A percentile compares a stretch with the other conserved stretches of the same genome.
phyloP scores from a whole-genome alignment of 2,113 vertebrate species.

The Tinamus guttatus region DNA sequence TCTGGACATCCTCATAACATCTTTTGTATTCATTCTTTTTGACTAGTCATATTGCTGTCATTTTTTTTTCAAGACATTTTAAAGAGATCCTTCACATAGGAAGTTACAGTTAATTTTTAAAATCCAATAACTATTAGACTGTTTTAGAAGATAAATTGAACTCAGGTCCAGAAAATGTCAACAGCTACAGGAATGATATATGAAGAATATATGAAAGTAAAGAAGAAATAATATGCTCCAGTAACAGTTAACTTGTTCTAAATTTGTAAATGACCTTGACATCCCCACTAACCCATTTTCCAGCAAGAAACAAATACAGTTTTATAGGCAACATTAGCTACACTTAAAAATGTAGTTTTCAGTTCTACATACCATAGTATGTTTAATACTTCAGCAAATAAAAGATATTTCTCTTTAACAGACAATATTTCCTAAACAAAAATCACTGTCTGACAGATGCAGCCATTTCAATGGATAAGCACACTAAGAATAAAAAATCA shows the following conservation, averaged over 20 bases:
- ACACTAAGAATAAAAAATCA: background rate
- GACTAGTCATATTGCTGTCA: background rate
- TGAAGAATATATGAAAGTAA: background rate
- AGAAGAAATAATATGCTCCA: background rate
- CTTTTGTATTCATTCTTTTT: background rate
- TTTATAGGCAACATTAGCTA: background rate
- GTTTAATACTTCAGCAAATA: background rate
- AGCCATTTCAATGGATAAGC: background rate
- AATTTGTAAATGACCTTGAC: conserved; percentile 38
- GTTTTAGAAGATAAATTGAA: background rate
- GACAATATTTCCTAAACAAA: background rate
- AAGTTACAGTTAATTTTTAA: background rate
- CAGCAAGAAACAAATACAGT: background rate
- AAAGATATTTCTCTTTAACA: background rate
- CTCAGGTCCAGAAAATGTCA: background rate
- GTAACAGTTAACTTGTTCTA: background rate
- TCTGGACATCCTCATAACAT: background rate
- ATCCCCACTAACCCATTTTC: conserved; percentile 4
- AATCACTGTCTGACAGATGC: background rate
- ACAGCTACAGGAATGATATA: background rate
- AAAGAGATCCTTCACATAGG: background rate
- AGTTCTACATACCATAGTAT: background rate
- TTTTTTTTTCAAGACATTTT: background rate
- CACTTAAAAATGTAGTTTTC: background rate
- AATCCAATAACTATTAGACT: background rate